Percentiles rank a stretch among this genome's conserved stretches.
Evolutionary conservation across 2,797 vertebrate species (phyloP).

Genomic region (Sparidentex hasta): DNA sequence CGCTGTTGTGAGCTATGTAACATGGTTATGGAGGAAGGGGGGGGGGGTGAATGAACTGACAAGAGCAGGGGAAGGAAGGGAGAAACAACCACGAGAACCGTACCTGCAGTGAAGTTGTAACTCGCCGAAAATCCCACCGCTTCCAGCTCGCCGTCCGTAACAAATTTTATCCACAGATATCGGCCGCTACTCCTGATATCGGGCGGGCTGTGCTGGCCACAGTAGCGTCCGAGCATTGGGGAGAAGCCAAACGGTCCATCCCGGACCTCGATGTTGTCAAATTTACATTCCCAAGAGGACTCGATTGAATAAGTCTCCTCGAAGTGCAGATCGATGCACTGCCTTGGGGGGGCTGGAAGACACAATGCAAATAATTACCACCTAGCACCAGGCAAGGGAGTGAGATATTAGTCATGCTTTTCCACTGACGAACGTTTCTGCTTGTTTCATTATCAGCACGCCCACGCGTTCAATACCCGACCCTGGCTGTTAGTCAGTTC

Average conservation of each 20-base stretch:
- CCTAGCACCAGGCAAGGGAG: slow-evolving; percentile 15
- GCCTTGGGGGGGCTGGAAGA: slow-evolving; percentile 93
- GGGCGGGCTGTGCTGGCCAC: slow-evolving; percentile 96
- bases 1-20: slow-evolving; percentile 30
- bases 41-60: background rate
- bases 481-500: slow-evolving; percentile 25
- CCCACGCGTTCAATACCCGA: slow-evolving; percentile 33
- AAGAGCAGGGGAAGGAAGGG: background rate
- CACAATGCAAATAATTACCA: slow-evolving; percentile 70
- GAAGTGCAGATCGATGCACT: slow-evolving; percentile 98
- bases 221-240: slow-evolving; percentile 97
- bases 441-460: slow-evolving; percentile 42
- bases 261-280: slow-evolving; percentile 99
- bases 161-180: slow-evolving; percentile 99
- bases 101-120: slow-evolving; percentile 99
- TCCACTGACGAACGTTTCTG: slow-evolving; percentile 44
- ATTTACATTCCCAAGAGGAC: slow-evolving; percentile 99
- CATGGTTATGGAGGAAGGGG: slow-evolving; percentile 11
- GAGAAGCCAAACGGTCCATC: slow-evolving; percentile 99
- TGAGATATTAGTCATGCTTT: slow-evolving; percentile 51
- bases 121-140: slow-evolving; percentile 97
- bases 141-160: slow-evolving; percentile 97
- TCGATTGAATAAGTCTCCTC: slow-evolving; percentile 99
- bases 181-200: slow-evolving; percentile 98
- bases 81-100: slow-evolving; percentile 19